phyloP scores from a whole-genome alignment of 2,888 invertebrate genomes.

The Polyommatus icarus region DNA sequence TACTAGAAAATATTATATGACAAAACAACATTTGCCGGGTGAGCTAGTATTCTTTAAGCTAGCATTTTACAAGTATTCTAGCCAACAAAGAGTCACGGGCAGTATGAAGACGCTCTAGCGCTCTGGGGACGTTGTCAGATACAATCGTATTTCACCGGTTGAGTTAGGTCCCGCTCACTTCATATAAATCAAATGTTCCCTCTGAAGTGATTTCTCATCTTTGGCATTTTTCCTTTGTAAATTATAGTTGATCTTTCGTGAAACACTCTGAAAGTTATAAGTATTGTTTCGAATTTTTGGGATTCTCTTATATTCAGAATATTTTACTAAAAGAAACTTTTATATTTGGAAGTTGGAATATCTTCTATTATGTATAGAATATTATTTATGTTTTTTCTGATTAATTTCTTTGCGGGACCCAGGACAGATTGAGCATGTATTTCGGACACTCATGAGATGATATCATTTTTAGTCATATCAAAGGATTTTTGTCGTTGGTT shows the following conservation, averaged over 20 bases:
- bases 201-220: conserved; percentile 27
- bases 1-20: too few species aligned
- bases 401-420: background rate
- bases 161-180: conserved; percentile 12
- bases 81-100: background rate
- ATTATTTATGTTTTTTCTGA: background rate
- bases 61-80: too few species aligned
- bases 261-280: background rate
- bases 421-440: background rate
- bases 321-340: background rate
- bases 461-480: too few species aligned
- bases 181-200: conserved; percentile 21
- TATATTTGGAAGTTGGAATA: too few species aligned
- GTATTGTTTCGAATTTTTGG: background rate
- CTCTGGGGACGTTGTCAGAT: conserved; percentile 13
- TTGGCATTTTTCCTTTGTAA: conserved; percentile 28
- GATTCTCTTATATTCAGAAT: background rate
- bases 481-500: too few species aligned
- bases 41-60: too few species aligned
- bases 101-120: background rate
- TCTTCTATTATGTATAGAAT: background rate
- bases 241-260: background rate
- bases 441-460: background rate
- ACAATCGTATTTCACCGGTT: conserved; percentile 21
- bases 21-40: too few species aligned